Percentiles rank a stretch among this genome's conserved stretches.
phyloP scores from a whole-genome alignment of 2,888 invertebrate species.

The Escarpia spicata region DNA sequence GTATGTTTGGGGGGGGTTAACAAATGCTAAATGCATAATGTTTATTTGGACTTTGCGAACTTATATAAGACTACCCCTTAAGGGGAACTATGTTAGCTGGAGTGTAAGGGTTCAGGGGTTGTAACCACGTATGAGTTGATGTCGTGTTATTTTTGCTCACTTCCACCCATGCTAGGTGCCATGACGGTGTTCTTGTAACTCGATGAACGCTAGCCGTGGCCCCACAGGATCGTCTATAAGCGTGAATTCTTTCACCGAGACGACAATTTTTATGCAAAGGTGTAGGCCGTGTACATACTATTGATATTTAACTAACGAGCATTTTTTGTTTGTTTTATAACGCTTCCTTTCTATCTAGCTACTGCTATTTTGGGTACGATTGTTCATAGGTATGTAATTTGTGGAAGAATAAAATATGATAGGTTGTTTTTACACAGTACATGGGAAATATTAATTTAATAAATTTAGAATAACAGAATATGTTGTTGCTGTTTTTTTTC shows the following conservation, averaged over 20 bases:
- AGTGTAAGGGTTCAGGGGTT: not conserved
- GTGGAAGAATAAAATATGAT: not conserved
- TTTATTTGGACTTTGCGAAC: too few relatives aligned
- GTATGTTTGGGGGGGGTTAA: too few relatives aligned
- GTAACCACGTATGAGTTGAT: not conserved
- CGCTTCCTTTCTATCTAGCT: constrained; percentile 12
- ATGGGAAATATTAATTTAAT: not conserved
- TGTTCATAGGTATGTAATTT: constrained; percentile 3
- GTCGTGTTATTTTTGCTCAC: not conserved
- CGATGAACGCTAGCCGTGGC: not conserved
- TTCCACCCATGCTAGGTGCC: not conserved
- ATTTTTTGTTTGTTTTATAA: not conserved
- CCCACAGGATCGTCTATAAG: not conserved
- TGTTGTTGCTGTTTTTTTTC: not conserved
- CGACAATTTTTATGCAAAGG: not conserved
- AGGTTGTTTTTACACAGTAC: constrained; percentile 16
- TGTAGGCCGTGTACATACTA: not conserved
- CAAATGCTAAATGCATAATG: too few relatives aligned
- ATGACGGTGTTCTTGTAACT: not conserved
- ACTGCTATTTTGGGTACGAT: constrained; percentile 13
- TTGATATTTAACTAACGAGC: constrained; percentile 12
- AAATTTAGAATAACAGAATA: not conserved
- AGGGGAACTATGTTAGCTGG: not conserved
- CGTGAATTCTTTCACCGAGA: not conserved
- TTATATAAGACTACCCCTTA: too few relatives aligned